Percentiles rank a stretch among this genome's conserved stretches.
Conservation (phyloP, 2,797 vertebrate species). For the Lateolabrax maculatus region DNA sequence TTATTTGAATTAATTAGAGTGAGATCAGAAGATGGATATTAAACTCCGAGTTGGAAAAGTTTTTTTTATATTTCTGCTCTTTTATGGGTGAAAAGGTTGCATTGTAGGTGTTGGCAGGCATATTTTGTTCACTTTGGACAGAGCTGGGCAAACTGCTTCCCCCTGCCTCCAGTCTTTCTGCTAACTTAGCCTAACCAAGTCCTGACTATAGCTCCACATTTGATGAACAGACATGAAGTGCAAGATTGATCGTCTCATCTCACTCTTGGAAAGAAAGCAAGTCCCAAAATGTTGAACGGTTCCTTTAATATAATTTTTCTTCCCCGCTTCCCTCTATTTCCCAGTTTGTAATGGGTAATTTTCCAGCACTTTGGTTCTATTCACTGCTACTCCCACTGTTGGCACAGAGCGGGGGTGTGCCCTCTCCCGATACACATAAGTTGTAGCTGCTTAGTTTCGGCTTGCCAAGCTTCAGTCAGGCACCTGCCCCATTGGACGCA, state of each 20-base stretch:
- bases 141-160: not conserved
- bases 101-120: not conserved
- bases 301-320: not conserved
- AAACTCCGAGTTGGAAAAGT: no score
- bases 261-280: not conserved
- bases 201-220: not conserved
- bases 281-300: not conserved
- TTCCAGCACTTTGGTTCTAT: slow-evolving; percentile 2
- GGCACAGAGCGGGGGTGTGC: slow-evolving; percentile 3
- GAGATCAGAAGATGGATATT: slow-evolving; percentile 5
- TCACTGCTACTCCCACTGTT: not conserved
- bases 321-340: not conserved
- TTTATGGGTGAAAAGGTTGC: not conserved
- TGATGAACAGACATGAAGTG: not conserved
- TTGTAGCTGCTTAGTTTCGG: not conserved
- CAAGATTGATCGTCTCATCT: not conserved
- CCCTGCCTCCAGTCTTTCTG: not conserved
- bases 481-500: slow-evolving; percentile 1
- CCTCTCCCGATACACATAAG: slow-evolving; percentile 1
- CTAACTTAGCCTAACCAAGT: not conserved
- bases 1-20: not conserved
- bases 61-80: not conserved
- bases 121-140: slow-evolving; percentile 1
- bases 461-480: not conserved
- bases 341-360: slow-evolving; percentile 2